Evolutionary conservation across 2,888 invertebrate genomes (phyloP).

Genomic region (Caradrina kadenii): DNA sequence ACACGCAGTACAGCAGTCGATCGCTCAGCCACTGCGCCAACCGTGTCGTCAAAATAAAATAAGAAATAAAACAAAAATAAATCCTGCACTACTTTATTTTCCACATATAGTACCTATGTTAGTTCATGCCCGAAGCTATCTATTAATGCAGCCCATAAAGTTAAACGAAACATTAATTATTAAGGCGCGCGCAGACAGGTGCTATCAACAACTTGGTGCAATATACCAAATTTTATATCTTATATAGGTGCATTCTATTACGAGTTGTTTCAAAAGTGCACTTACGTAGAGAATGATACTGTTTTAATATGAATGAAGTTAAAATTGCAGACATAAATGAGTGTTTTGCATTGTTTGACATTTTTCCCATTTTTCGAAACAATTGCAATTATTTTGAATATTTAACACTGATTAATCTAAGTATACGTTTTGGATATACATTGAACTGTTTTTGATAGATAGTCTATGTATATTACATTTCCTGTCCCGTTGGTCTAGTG

Average conservation of each 20-base stretch:
- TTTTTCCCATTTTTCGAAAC: no score
- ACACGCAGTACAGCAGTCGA: no score
- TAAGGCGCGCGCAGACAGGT: not conserved
- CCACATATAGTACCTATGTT: not conserved
- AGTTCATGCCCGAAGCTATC: not conserved
- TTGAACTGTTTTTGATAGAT: no score
- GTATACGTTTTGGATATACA: no score
- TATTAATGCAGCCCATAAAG: slow-evolving; percentile 15
- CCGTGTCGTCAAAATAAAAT: no score
- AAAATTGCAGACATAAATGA: not conserved
- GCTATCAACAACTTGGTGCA: slow-evolving; percentile 29
- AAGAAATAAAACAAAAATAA: not conserved
- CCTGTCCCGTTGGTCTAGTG: no score
- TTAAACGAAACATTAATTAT: slow-evolving; percentile 28
- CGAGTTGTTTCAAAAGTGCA: not conserved
- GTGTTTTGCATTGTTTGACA: no score
- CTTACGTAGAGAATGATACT: not conserved
- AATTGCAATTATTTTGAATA: no score
- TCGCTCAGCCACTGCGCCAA: no score
- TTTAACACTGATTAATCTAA: no score
- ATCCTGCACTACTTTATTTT: slow-evolving; percentile 25
- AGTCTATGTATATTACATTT: no score
- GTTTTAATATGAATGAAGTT: not conserved
- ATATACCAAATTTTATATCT: slow-evolving; percentile 21
- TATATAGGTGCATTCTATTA: not conserved